Base-by-base conservation (phyloP, 1,140 invertebrate species). In the Centruroides vittatus region DNA sequence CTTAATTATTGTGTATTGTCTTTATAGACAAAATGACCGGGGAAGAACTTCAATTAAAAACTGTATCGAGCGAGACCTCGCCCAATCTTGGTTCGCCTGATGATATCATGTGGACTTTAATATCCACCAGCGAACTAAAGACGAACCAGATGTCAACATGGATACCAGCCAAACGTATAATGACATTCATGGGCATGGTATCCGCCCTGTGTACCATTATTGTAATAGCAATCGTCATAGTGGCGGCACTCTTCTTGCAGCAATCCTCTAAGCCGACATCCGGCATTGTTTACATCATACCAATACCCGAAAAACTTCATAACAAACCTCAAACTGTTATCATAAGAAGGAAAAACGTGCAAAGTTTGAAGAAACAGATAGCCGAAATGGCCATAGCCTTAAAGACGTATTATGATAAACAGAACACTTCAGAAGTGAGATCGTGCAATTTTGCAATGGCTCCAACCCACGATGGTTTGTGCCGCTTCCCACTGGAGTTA, bases 161-260 rank as follows among this genome's bases (percentile, higher is more conserved):
- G 62, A 58, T 60, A 23, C 62, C 62, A 12, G 62, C 62, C 7
- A 53, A 58, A 9, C 62, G 62, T 35, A 63, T 63, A 54, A 60
- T 63, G 13, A 60, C 62, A 10, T 63, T 63, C 41, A 63, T 63
- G 62, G 58, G 62, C 5, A 11, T 60, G 10, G 62, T 63, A 10
- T 63, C 62, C 4, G 12, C 60, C 13, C 35, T 57, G n/a, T 63
- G 62, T 57, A 63, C 58, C n/a, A 35, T 59, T 0, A 34, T 63
- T 5, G 62, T 63, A 11, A 58, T 63, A 5, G 62, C 58, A 55
- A 63, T 63, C 54, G 56, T 63, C 55, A 36, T 63, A 11, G 62
- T 58, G 1, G 62, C 60, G 11, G 58, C 58, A 6, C 62, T 63
- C 9, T 63, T 58, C 48, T 7, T 35, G 47, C n/a, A 12, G 10